Percentiles rank a stretch among this genome's conserved stretches.
Conservation (phyloP, 2,797 vertebrate genomes). For the Poecile montanus region DNA sequence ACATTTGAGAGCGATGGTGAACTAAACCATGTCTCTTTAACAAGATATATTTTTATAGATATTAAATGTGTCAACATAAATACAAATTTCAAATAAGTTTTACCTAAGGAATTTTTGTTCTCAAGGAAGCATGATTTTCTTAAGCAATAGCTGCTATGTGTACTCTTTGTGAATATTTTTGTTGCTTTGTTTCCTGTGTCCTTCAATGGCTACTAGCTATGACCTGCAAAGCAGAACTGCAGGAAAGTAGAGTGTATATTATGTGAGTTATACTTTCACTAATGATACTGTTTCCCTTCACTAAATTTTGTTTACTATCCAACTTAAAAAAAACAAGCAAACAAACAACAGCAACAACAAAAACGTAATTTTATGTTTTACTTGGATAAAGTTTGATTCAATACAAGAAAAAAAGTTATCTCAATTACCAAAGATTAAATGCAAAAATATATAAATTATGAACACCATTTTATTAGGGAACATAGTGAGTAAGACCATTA, state of each 20-base stretch:
- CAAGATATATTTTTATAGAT: neutral
- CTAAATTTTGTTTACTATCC: neutral
- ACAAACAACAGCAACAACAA: neutral
- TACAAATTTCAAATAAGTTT: neutral
- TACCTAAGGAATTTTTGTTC: neutral
- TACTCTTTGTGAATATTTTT: neutral
- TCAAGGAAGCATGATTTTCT: neutral
- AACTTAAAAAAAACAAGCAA: neutral
- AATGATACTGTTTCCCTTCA: neutral
- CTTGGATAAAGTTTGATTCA: neutral
- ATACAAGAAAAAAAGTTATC: neutral
- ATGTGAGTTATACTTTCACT: neutral
- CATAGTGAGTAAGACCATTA: neutral
- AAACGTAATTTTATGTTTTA: neutral
- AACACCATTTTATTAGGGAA: neutral
- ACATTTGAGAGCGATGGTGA: neutral
- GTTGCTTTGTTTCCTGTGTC: neutral
- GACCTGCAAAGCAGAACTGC: neutral
- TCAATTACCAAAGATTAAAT: neutral
- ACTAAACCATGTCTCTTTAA: neutral
- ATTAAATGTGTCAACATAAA: neutral
- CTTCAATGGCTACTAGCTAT: neutral
- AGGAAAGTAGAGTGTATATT: neutral
- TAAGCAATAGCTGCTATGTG: neutral
- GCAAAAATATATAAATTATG: neutral